Evolutionary conservation across 2,888 invertebrate genomes (phyloP).

Genomic region (Cosmia trapezina): DNA sequence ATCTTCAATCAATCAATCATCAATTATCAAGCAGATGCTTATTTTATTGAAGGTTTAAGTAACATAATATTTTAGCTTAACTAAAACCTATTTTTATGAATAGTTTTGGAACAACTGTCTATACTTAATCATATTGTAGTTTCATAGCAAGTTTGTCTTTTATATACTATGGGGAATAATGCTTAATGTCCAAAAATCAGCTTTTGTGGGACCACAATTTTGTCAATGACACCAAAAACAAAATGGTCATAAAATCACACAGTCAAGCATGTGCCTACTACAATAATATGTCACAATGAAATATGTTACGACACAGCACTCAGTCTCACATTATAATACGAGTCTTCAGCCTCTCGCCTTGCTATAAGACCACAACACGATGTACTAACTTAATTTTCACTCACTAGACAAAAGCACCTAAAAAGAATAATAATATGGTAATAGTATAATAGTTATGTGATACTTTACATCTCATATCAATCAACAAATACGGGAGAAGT

Average conservation of each 20-base stretch:
- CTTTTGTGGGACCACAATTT: conserved; percentile 26
- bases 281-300: conserved; percentile 36
- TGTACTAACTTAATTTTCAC: conserved; percentile 69
- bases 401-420: conserved; percentile 70
- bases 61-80: conserved; percentile 68
- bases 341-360: conserved; percentile 60
- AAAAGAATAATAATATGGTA: conserved; percentile 26
- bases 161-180: conserved; percentile 28
- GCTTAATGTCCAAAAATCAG: conserved; percentile 15
- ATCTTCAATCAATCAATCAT: not conserved
- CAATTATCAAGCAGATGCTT: conserved; percentile 27
- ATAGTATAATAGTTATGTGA: not conserved
- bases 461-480: conserved; percentile 23
- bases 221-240: conserved; percentile 18
- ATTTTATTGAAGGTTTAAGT: conserved; percentile 49
- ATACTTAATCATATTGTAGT: conserved; percentile 67
- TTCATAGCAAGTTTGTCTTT: conserved; percentile 68
- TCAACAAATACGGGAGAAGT: conserved; percentile 16
- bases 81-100: conserved; percentile 61
- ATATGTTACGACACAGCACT: conserved; percentile 47
- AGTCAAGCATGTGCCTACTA: conserved; percentile 28
- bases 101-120: conserved; percentile 67
- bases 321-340: conserved; percentile 72
- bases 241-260: conserved; percentile 34
- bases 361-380: conserved; percentile 74